Evolutionary conservation across 2,888 invertebrate genomes (phyloP).

Genomic region (Stictocephala bisonia): DNA sequence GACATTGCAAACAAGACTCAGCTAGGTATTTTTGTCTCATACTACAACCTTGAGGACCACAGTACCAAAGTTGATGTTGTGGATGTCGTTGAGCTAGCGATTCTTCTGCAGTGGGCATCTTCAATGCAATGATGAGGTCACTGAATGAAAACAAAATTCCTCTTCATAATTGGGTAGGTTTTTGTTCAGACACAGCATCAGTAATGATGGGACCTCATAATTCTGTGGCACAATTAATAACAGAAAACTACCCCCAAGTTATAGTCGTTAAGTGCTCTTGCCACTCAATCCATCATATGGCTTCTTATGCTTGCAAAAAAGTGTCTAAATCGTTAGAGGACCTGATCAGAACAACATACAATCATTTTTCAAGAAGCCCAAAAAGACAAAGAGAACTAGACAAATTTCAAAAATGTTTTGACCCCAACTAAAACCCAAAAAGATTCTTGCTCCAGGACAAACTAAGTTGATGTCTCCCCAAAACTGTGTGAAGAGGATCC

Average conservation of each 20-base stretch:
- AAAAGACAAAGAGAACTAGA: neutral
- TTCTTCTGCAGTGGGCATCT: neutral
- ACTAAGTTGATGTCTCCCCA: neutral
- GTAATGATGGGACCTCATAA: neutral
- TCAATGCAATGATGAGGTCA: neutral
- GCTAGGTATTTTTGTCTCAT: neutral
- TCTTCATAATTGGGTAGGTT: neutral
- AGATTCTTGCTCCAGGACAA: neutral
- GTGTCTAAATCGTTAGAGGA: neutral
- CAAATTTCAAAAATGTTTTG: neutral
- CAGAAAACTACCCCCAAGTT: no score
- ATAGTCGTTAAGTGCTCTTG: neutral
- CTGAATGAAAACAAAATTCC: neutral
- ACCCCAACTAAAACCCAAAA: neutral
- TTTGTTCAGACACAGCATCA: neutral
- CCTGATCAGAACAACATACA: neutral
- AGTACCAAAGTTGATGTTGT: neutral
- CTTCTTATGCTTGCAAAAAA: neutral
- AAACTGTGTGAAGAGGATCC: neutral
- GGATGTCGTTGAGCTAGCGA: neutral
- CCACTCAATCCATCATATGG: neutral
- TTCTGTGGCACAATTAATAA: no score
- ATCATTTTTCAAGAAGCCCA: no score
- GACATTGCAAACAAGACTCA: neutral
- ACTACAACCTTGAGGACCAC: neutral